Conservation (phyloP, 2,888 invertebrate species). For the Sesia apiformis region DNA sequence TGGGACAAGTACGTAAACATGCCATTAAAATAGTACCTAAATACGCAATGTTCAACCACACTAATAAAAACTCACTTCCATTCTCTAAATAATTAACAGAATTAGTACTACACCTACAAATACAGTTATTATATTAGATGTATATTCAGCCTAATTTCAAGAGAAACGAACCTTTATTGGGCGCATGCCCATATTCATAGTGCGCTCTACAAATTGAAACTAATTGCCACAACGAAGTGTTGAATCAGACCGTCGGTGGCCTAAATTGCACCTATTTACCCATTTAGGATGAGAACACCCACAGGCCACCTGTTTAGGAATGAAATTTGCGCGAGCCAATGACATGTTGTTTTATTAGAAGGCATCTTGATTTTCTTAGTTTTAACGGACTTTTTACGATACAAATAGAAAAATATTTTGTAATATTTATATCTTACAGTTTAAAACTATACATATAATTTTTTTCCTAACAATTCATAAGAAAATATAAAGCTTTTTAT, state of each 20-base stretch:
- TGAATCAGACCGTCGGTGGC: slow-evolving; percentile 64
- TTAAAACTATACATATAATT: no score
- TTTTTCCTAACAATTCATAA: no score
- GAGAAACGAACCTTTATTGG: slow-evolving; percentile 57
- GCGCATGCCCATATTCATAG: slow-evolving; percentile 47
- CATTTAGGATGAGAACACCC: slow-evolving; percentile 61
- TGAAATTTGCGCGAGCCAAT: slow-evolving; percentile 30
- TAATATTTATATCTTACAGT: no score
- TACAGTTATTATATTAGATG: not conserved
- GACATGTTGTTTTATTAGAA: slow-evolving; percentile 21
- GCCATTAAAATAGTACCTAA: not conserved
- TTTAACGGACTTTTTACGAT: no score
- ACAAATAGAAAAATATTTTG: no score
- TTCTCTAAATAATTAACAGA: not conserved
- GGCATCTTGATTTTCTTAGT: not conserved
- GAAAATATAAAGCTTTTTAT: no score
- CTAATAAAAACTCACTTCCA: not conserved
- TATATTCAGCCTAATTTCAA: slow-evolving; percentile 38
- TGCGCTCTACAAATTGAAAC: slow-evolving; percentile 62
- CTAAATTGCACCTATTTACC: slow-evolving; percentile 68
- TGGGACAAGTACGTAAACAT: not conserved
- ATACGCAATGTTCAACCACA: not conserved
- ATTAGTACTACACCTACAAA: slow-evolving; percentile 10
- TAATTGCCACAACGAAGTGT: slow-evolving; percentile 72
- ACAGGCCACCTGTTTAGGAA: slow-evolving; percentile 59